These are phyloP conservation scores for Liasis olivaceus DNA, from an alignment of 2,797 vertebrate species.

Conservation along the genomic window DNA sequence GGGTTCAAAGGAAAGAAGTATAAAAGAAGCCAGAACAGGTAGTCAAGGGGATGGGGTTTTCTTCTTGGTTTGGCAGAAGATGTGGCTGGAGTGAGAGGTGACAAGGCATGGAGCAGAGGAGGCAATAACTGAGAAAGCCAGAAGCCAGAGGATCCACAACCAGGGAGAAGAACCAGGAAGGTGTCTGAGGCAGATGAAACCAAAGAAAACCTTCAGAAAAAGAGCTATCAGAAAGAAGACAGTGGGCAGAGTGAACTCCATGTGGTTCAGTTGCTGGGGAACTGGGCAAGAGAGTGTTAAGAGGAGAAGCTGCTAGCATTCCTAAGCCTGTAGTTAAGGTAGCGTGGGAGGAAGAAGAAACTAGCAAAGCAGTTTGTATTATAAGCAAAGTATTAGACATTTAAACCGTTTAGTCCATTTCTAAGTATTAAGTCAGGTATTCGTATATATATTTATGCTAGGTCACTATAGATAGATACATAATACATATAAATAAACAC, in stretches of 20 bases:
- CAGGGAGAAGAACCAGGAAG: not conserved
- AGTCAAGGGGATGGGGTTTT: not conserved
- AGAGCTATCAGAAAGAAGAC: not conserved
- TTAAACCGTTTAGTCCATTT: not conserved
- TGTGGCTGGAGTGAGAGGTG: not conserved
- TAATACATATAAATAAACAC: not conserved
- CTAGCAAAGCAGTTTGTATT: not conserved
- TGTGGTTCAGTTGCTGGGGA: not conserved
- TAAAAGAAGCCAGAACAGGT: not conserved
- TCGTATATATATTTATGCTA: not conserved
- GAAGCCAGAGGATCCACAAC: not conserved
- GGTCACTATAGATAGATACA: not conserved
- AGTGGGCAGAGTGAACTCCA: not conserved
- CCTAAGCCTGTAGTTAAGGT: not conserved
- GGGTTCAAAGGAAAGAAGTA: not conserved
- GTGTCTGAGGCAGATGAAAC: not conserved
- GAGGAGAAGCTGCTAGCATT: not conserved
- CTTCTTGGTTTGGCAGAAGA: not conserved
- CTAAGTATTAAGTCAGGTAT: not conserved
- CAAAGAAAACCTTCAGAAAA: not conserved
- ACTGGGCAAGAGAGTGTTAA: not conserved
- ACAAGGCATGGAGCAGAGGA: not conserved
- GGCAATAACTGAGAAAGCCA: not conserved
- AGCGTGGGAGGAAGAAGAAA: not conserved
- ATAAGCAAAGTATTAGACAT: not conserved